Evolutionary conservation across 2,113 vertebrate species (phyloP).

Genomic region (Paramisgurnus dabryanus): DNA sequence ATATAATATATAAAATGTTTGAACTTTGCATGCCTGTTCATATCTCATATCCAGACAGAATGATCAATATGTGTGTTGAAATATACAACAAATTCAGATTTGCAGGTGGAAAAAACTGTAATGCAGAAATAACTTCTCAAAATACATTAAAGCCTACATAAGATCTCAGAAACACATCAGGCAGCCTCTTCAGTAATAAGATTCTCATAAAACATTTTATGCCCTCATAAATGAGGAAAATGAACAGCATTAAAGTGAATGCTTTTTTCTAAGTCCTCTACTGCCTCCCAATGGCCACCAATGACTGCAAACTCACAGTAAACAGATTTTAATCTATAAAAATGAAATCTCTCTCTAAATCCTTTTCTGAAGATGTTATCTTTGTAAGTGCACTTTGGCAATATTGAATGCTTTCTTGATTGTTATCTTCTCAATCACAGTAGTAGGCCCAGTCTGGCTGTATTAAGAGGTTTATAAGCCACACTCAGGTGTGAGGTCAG

Average conservation of each 20-base stretch:
- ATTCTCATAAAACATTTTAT: not conserved
- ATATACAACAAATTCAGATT: not conserved
- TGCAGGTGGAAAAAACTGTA: not conserved
- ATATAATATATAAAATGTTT: not conserved
- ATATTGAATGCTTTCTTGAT: not conserved
- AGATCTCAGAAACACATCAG: not conserved
- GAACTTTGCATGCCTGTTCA: not conserved
- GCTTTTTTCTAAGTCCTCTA: constrained; percentile 54
- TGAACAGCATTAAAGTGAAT: not conserved
- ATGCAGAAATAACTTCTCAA: not conserved
- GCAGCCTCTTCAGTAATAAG: not conserved
- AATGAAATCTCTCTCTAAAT: not conserved
- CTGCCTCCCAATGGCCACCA: constrained; percentile 65
- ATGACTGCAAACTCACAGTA: not conserved
- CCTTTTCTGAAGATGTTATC: not conserved
- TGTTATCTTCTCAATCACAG: not conserved
- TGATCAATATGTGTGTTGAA: not conserved
- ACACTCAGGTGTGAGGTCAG: constrained; percentile 19
- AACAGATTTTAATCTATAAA: constrained; percentile 1
- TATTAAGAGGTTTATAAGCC: not conserved
- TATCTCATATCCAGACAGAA: not conserved
- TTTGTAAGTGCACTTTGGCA: not conserved
- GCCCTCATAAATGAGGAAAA: not conserved
- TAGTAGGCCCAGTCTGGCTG: not conserved
- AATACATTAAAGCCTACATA: not conserved